Evolutionary conservation across 2,113 vertebrate species (phyloP).

Genomic region (Nymphicus hollandicus): DNA sequence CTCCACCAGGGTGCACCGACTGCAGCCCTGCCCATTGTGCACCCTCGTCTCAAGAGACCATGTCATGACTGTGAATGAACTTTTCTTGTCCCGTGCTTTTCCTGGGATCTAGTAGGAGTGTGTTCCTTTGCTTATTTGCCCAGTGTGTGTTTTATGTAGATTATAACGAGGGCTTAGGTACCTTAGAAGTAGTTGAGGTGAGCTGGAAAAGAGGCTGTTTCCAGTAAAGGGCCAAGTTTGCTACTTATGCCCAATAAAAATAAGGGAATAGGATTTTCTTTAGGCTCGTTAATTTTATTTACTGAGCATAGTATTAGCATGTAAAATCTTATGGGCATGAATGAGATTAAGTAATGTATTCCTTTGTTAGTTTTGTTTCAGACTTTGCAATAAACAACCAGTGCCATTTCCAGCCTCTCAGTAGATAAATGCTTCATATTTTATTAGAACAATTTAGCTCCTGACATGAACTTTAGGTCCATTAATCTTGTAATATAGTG

Average conservation of each 20-base stretch:
- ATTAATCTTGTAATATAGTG: conserved; percentile 59
- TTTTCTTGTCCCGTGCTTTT: neutral
- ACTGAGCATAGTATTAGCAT: conserved; percentile 73
- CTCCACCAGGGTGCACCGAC: too few species aligned
- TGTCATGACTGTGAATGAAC: neutral
- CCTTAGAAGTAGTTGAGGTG: neutral
- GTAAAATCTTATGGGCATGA: conserved; percentile 72
- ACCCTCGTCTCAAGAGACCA: too few species aligned
- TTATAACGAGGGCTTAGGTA: neutral
- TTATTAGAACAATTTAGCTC: conserved; percentile 62
- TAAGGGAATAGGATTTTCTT: neutral
- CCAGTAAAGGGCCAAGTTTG: neutral
- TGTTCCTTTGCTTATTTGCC: neutral
- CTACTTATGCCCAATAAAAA: neutral
- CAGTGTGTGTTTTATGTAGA: neutral
- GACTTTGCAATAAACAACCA: conserved; percentile 59
- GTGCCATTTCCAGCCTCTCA: conserved; percentile 33
- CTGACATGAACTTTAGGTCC: conserved; percentile 49
- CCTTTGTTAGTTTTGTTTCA: conserved; percentile 42
- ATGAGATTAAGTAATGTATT: conserved; percentile 72
- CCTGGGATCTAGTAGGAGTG: neutral
- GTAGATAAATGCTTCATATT: conserved; percentile 50
- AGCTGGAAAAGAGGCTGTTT: neutral
- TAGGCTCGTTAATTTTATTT: conserved; percentile 76
- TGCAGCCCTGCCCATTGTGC: too few species aligned